Percentiles rank a stretch among this genome's conserved stretches.
phyloP scores from a whole-genome alignment of 2,888 invertebrate genomes.

The Abscondita cerata region DNA sequence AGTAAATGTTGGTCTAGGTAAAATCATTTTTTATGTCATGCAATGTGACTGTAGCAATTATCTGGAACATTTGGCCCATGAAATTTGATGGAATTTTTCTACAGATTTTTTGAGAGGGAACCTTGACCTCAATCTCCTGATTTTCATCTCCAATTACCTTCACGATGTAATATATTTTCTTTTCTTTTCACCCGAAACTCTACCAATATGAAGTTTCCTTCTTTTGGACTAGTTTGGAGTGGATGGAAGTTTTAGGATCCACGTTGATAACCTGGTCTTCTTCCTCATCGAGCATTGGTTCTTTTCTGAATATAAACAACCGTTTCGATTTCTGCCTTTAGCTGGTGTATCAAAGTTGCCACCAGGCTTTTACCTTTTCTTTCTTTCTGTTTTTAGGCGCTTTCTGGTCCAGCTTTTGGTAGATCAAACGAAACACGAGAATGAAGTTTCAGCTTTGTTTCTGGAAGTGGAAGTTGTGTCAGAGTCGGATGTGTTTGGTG shows the following conservation, averaged over 20 bases:
- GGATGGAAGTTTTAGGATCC: too few species aligned
- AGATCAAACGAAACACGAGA: not conserved
- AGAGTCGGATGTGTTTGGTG: too few species aligned
- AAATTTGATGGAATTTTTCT: not conserved
- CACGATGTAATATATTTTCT: not conserved
- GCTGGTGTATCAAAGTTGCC: not conserved
- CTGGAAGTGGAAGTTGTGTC: too few species aligned
- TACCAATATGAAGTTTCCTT: too few species aligned
- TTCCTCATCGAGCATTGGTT: too few species aligned
- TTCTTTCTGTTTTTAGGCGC: not conserved
- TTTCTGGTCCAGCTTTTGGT: not conserved
- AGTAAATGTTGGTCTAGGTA: not conserved
- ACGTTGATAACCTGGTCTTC: too few species aligned
- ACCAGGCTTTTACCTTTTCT: not conserved
- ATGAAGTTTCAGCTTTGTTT: not conserved
- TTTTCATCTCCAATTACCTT: too few species aligned
- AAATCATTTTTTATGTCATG: not conserved
- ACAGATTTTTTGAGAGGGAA: not conserved
- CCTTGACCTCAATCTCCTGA: too few species aligned
- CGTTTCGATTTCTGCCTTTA: too few species aligned
- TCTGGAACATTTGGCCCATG: not conserved
- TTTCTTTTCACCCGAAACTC: not conserved
- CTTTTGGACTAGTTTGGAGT: too few species aligned
- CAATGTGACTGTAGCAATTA: not conserved
- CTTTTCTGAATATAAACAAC: not conserved